These are phyloP conservation scores for Osmerus eperlanus DNA, from an alignment of 2,113 vertebrate species.

Conservation along the genomic window DNA sequence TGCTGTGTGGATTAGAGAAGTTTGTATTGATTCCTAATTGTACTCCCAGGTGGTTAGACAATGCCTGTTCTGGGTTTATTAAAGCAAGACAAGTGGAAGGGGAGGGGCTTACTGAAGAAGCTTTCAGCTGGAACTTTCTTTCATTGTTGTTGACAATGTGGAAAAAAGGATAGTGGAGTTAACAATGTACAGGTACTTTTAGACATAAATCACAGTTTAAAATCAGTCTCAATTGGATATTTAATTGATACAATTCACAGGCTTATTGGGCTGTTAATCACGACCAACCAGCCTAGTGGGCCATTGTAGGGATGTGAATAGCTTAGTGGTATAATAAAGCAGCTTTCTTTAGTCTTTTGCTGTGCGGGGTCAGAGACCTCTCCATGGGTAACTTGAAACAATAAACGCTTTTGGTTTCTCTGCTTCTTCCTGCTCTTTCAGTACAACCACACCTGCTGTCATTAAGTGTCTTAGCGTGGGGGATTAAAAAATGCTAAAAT, in stretches of 20 bases:
- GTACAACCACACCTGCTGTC: conserved; percentile 29
- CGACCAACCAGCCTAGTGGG: conserved; percentile 11
- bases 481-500: conserved; percentile 19
- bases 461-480: conserved; percentile 11
- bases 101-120: too few species aligned
- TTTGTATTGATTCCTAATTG: conserved; percentile 30
- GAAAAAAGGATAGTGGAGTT: too few species aligned
- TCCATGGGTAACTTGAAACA: conserved; percentile 39
- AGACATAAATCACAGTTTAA: too few species aligned
- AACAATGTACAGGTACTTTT: too few species aligned
- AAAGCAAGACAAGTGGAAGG: not conserved
- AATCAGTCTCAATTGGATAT: too few species aligned
- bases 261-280: too few species aligned
- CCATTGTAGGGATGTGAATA: conserved; percentile 23
- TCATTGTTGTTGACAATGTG: too few species aligned
- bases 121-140: too few species aligned
- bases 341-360: conserved; percentile 29
- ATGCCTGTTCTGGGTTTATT: not conserved
- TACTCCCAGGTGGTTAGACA: conserved; percentile 33
- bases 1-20: not conserved
- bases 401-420: conserved; percentile 15
- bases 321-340: conserved; percentile 25
- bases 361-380: conserved; percentile 23
- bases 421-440: conserved; percentile 7
- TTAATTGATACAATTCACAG: too few species aligned